phyloP scores from a whole-genome alignment of 2,888 invertebrate genomes.

The Gymnoscelis rufifasciata region DNA sequence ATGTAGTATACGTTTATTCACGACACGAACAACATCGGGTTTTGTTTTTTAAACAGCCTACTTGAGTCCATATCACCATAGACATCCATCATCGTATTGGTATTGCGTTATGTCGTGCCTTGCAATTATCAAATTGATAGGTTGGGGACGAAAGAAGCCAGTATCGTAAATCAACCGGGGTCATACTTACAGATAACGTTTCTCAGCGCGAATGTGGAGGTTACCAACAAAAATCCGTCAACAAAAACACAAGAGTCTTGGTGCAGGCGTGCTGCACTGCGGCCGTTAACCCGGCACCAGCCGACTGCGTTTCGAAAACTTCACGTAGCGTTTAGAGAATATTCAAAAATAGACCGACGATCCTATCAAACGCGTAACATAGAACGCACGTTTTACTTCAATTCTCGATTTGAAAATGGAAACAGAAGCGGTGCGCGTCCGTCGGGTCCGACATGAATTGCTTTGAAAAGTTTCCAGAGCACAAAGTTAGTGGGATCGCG shows the following conservation, averaged over 20 bases:
- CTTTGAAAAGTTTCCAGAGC: constrained; percentile 76
- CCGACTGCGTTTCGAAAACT: constrained; percentile 77
- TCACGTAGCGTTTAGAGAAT: constrained; percentile 73
- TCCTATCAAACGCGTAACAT: constrained; percentile 57
- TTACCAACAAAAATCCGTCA: constrained; percentile 75
- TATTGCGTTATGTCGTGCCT: constrained; percentile 2
- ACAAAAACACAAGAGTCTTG: constrained; percentile 73
- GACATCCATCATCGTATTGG: constrained; percentile 2
- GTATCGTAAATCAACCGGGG: constrained; percentile 70
- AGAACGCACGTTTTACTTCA: constrained; percentile 47
- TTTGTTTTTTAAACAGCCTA: constrained; percentile 31
- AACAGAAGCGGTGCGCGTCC: constrained; percentile 46
- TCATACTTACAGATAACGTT: constrained; percentile 77
- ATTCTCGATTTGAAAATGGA: constrained; percentile 46
- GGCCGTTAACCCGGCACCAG: constrained; percentile 74
- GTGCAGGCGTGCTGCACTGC: constrained; percentile 70
- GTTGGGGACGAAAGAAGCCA: constrained; percentile 43
- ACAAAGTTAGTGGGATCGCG: constrained; percentile 73
- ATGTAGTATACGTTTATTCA: constrained; percentile 38
- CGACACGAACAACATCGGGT: constrained; percentile 36
- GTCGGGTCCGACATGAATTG: constrained; percentile 51
- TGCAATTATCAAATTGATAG: constrained; percentile 13
- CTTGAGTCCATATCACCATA: constrained; percentile 22
- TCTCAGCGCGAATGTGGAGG: constrained; percentile 57
- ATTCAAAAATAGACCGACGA: constrained; percentile 76